Conservation (phyloP, 1,140 invertebrate genomes). For the Nomia melanderi region DNA sequence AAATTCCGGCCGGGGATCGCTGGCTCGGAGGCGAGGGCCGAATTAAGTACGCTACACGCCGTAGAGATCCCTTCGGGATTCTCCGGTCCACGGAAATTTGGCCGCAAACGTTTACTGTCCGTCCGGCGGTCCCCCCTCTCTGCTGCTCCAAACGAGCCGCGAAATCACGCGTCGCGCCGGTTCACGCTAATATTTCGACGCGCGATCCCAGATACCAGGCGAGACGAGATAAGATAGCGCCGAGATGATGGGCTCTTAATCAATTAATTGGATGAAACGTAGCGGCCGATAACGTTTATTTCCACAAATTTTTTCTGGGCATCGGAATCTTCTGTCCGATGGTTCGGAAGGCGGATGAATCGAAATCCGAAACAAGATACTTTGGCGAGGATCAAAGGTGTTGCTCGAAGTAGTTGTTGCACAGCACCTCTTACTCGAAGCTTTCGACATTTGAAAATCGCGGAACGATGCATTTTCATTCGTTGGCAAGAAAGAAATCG, state of each 20-base stretch:
- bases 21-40: neutral
- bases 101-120: neutral
- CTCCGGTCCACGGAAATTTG: neutral
- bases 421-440: too few species aligned
- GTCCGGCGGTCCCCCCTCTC: too few species aligned
- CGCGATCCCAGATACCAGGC: neutral
- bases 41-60: neutral
- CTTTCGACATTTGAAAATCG: too few species aligned
- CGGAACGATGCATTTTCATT: too few species aligned
- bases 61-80: neutral
- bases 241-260: neutral
- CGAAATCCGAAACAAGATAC: too few species aligned
- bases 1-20: slow-evolving; percentile 1
- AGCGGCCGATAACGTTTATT: neutral
- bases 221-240: neutral
- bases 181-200: neutral
- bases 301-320: neutral
- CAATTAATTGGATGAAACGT: neutral
- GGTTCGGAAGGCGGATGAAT: too few species aligned
- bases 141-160: too few species aligned
- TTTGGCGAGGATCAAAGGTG: too few species aligned
- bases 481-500: too few species aligned
- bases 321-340: neutral
- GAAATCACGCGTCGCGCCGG: neutral
- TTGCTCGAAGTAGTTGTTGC: too few species aligned